Evolutionary conservation across 2,797 vertebrate genomes (phyloP).

Genomic region (Chaetophractus vellerosus): DNA sequence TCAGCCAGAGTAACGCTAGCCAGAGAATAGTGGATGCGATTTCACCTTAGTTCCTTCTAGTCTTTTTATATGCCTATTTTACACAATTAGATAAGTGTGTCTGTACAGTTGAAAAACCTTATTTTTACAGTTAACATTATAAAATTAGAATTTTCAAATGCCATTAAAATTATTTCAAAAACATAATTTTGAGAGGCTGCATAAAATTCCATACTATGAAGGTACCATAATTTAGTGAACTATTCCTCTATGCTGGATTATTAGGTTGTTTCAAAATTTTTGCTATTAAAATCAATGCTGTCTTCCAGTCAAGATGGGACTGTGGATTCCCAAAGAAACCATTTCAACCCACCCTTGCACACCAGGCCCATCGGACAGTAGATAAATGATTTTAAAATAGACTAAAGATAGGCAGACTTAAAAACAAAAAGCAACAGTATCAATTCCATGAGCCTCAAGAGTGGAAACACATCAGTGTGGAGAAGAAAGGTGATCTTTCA

Average conservation of each 20-base stretch:
- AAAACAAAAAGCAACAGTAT: neutral
- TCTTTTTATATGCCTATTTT: neutral
- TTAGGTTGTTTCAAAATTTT: conserved; percentile 11
- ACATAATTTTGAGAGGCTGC: neutral
- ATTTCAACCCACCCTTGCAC: neutral
- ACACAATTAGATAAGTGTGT: neutral
- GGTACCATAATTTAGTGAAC: neutral
- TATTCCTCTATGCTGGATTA: neutral
- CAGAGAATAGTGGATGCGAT: neutral
- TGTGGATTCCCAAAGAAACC: conserved; percentile 25
- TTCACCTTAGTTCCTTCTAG: neutral
- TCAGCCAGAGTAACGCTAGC: neutral
- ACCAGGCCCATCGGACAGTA: neutral
- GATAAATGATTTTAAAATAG: neutral
- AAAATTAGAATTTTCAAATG: neutral
- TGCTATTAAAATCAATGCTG: conserved; percentile 13
- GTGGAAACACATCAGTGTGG: neutral
- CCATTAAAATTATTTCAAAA: conserved; percentile 31
- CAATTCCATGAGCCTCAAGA: neutral
- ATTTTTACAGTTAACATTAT: conserved; percentile 19
- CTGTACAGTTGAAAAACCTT: neutral
- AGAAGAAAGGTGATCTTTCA: neutral
- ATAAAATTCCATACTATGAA: neutral
- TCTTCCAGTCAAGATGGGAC: neutral
- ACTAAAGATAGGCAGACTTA: neutral